Evolutionary conservation across 2,113 vertebrate genomes (phyloP).

Genomic region (human): GRCh38 chr9:68818501-68819000

Average conservation of each 20-base stretch:
- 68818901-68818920: not conserved
- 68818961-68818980: not conserved
- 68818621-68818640: constrained; percentile 22
- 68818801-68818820: not conserved
- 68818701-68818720: not conserved
- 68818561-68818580: not conserved
- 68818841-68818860: not conserved
- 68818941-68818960: not conserved
- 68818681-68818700: constrained; percentile 54
- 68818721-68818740: not conserved
- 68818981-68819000: not conserved
- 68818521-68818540: constrained; percentile 76
- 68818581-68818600: not conserved
- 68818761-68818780: not conserved
- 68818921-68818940: not conserved
- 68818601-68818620: not conserved
- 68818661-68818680: not conserved
- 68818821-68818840: not conserved
- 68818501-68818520: constrained; percentile 67
- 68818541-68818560: constrained; percentile 75
- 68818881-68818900: not conserved
- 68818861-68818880: constrained; percentile 13
- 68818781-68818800: not conserved
- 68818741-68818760: not conserved
- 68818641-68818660: not conserved